Conservation (phyloP, 2,113 vertebrate genomes). For the Gnathonemus echidnorhynchus region DNA sequence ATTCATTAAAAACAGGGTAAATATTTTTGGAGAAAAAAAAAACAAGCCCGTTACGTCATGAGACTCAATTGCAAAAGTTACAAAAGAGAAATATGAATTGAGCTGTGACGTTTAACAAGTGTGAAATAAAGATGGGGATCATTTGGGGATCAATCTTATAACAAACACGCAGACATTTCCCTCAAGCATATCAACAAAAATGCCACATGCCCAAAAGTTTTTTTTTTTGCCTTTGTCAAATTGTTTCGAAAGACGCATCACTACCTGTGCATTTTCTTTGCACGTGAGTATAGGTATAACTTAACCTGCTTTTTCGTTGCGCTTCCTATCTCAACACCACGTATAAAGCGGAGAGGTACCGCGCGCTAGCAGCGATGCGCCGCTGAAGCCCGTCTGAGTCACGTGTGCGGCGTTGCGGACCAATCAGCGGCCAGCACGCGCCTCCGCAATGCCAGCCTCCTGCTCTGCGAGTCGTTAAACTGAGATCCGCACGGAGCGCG, state of each 20-base stretch:
- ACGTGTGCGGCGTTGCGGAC: slow-evolving; percentile 44
- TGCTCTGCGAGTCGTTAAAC: slow-evolving; percentile 46
- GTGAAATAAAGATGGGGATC: background rate
- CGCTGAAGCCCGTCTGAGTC: background rate
- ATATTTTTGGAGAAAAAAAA: background rate
- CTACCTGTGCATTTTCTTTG: background rate
- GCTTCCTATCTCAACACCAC: background rate
- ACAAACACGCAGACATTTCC: background rate
- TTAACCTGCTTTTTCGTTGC: background rate
- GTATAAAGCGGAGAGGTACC: background rate
- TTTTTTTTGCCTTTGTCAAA: background rate
- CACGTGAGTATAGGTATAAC: background rate
- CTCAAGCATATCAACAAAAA: background rate
- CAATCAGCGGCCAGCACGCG: slow-evolving; percentile 50
- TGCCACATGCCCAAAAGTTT: background rate
- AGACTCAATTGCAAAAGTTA: background rate
- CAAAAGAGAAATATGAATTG: background rate
- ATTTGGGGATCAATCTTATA: background rate
- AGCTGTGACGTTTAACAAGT: background rate
- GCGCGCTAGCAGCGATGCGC: background rate
- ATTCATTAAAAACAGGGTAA: background rate
- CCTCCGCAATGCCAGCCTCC: slow-evolving; percentile 49
- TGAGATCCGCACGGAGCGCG: slow-evolving; percentile 28
- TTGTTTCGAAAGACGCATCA: background rate
- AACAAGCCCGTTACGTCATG: background rate